A percentile compares a stretch with the other conserved stretches of the same genome.
Conservation (phyloP, 2,113 vertebrate genomes). For the Diadophis punctatus region DNA sequence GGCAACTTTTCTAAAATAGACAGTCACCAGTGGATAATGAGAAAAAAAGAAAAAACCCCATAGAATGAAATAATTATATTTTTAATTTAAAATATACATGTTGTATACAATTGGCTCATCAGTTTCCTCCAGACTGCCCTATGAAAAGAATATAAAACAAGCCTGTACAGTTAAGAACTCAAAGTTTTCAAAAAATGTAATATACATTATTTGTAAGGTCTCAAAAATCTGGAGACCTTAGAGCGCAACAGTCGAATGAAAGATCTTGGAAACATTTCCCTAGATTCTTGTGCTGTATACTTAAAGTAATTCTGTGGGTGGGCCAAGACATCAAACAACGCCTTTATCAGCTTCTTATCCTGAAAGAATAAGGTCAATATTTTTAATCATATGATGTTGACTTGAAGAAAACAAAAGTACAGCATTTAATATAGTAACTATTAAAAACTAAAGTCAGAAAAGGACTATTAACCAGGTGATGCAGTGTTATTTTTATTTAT, state of each 20-base stretch:
- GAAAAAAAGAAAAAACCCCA: background rate
- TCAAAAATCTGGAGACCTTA: slow-evolving; percentile 94
- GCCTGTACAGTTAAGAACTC: slow-evolving; percentile 30
- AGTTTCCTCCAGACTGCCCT: slow-evolving; percentile 25
- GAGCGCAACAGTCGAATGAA: slow-evolving; percentile 94
- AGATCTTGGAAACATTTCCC: slow-evolving; percentile 98
- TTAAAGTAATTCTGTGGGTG: slow-evolving; percentile 99
- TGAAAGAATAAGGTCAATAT: slow-evolving; percentile 64
- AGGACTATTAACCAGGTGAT: background rate
- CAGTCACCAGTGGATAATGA: background rate
- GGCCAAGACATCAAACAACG: slow-evolving; percentile 93
- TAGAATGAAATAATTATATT: slow-evolving; percentile 62
- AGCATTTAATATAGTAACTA: background rate
- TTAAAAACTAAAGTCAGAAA: background rate
- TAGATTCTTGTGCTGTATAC: slow-evolving; percentile 97
- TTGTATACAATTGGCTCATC: slow-evolving; percentile 27
- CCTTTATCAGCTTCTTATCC: slow-evolving; percentile 99
- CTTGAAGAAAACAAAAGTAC: background rate
- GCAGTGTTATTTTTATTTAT: background rate
- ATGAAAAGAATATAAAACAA: slow-evolving; percentile 31
- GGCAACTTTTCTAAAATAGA: slow-evolving; percentile 22
- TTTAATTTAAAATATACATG: slow-evolving; percentile 62
- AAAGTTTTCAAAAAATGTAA: background rate
- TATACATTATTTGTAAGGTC: slow-evolving; percentile 81
- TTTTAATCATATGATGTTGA: slow-evolving; percentile 21